Base-by-base conservation (phyloP, 2,113 vertebrate species). In the Microcebus lehilahytsara region DNA sequence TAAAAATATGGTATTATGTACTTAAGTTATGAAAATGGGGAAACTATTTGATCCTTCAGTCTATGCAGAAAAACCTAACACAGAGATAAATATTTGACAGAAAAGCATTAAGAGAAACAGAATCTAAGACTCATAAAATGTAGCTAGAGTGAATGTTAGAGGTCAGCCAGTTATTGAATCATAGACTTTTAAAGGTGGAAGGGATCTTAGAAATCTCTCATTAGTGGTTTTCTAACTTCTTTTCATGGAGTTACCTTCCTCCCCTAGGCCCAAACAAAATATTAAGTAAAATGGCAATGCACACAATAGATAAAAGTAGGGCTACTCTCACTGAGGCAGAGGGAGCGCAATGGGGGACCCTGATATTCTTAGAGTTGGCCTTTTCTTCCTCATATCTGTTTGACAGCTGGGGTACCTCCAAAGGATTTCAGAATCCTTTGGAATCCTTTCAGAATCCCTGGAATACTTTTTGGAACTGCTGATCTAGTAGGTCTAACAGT, bases 41-140 rank as follows among this genome's bases (percentile, higher is more conserved):
- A 78, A 96, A 92, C 34, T 81, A 95, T 80, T 53, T 89, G 32
- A 83, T 58, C 20, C 32, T 81, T 83, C 10, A 85, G 78, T 67
- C 34, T 75, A 85, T 58, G 62, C 8, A 91, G 32, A 96, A 69
- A 27, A 89, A 6, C 32, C 30, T 72, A 92, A 78, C 23, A 81
- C 89, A 96, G 51, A 93, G 32, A 58, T 64, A 64, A 89, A 10
- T 53, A 93, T 51, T 64, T 87, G 30, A 27, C 46, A 88, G 34
- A 72, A 89, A 85, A 87, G 20, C 49, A 96, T 81, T 77, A 77
- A 91, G n/a, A 93, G 34, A 95, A 94, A 96, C 67, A 91, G 49
- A 94, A 93, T 83, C 40, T 93, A 96, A 96, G 60, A 81, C 62
- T 83, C 46, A 72, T 66, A 89, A 91, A 96, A 93, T 51, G 83